phyloP scores from a whole-genome alignment of 2,113 vertebrate genomes.

The Gallinago paraguaiae region DNA sequence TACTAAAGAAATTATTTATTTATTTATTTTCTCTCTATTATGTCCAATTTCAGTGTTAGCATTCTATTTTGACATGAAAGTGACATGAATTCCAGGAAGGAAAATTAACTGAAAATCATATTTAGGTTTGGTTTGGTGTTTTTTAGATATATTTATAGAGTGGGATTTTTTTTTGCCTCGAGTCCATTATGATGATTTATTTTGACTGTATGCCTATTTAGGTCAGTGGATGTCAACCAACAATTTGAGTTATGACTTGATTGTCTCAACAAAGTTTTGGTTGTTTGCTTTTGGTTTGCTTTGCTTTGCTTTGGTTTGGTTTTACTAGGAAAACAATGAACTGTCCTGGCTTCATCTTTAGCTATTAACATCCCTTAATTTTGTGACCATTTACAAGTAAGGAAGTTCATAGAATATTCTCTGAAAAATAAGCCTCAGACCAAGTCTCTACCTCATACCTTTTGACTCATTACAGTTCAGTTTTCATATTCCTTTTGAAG shows the following conservation, averaged over 20 bases:
- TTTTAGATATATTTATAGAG: background rate
- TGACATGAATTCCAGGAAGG: background rate
- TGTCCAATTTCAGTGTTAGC: background rate
- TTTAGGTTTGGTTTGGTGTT: background rate
- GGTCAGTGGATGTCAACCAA: background rate
- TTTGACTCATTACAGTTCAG: background rate
- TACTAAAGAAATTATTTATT: background rate
- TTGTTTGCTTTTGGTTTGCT: background rate
- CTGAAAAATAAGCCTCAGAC: background rate
- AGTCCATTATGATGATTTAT: background rate
- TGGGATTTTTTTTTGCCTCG: background rate
- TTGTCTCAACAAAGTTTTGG: background rate
- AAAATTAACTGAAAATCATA: background rate
- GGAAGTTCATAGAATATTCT: background rate
- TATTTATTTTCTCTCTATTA: background rate
- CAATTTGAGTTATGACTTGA: background rate
- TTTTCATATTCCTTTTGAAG: constrained; percentile 38
- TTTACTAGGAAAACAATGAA: background rate
- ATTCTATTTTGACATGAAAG: background rate
- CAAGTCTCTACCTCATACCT: background rate
- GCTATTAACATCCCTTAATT: background rate
- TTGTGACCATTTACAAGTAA: background rate
- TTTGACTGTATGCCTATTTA: background rate
- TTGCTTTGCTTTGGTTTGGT: background rate
- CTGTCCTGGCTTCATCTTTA: background rate